Evolutionary conservation across 2,797 vertebrate species (phyloP).

Genomic region (Oryzias sinensis): DNA sequence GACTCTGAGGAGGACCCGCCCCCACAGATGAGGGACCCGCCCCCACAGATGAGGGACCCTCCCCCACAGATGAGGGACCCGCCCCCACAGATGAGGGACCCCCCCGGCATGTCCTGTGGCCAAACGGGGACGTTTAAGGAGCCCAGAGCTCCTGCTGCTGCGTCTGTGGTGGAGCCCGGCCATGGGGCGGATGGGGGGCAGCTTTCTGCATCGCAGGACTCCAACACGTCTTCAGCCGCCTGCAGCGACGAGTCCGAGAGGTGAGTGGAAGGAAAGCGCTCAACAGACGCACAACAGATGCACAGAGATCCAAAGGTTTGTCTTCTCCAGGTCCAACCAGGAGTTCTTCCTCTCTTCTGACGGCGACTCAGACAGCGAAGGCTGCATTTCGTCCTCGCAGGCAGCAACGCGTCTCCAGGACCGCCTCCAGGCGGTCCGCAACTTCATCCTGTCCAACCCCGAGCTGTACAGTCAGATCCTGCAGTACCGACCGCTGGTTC

Average conservation of each 20-base stretch:
- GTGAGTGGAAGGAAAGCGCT: conserved; percentile 31
- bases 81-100: background rate
- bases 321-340: conserved; percentile 74
- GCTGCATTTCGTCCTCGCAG: conserved; percentile 80
- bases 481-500: conserved; percentile 88
- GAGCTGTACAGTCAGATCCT: conserved; percentile 83
- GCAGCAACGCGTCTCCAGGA: conserved; percentile 67
- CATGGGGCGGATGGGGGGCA: conserved; percentile 32
- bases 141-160: conserved; percentile 43
- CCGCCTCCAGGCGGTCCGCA: conserved; percentile 74
- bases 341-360: conserved; percentile 68
- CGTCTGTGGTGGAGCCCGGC: conserved; percentile 33
- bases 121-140: conserved; percentile 59
- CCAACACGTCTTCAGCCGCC: conserved; percentile 74
- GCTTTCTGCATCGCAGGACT: conserved; percentile 82
- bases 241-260: conserved; percentile 84
- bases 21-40: conserved; percentile 18
- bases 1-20: conserved; percentile 78
- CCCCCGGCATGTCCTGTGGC: conserved; percentile 2
- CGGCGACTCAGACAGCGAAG: conserved; percentile 77
- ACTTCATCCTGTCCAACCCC: conserved; percentile 81
- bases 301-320: no score
- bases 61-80: conserved; percentile 36
- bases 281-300: background rate
- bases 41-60: conserved; percentile 21